These are phyloP conservation scores for Pseudobourletiella spinata DNA, from an alignment of 1,140 invertebrate species.

Conservation along the genomic window DNA sequence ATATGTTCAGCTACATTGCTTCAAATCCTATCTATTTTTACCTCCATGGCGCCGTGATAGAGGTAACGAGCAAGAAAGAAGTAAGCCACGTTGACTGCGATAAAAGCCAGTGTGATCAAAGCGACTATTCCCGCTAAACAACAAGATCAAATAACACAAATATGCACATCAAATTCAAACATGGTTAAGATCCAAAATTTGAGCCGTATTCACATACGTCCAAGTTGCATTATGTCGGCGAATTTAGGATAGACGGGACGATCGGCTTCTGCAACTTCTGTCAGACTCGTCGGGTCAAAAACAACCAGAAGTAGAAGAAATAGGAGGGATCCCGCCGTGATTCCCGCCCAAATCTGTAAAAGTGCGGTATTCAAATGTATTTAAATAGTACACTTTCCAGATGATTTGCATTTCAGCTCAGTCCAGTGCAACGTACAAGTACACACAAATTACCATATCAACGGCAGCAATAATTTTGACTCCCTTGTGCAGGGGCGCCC, in stretches of 20 bases:
- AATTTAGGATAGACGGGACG: not conserved
- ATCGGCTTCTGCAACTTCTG: not conserved
- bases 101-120: not conserved
- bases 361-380: no score
- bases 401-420: no score
- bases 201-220: not conserved
- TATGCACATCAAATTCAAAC: not conserved
- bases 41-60: not conserved
- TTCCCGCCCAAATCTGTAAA: not conserved
- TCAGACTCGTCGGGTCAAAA: not conserved
- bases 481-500: not conserved
- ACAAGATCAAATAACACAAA: not conserved
- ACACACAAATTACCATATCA: constrained; percentile 3
- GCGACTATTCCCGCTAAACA: not conserved
- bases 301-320: not conserved
- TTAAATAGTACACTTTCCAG: no score
- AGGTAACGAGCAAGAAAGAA: not conserved
- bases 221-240: not conserved
- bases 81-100: not conserved
- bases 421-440: no score
- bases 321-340: not conserved
- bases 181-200: not conserved
- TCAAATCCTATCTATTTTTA: not conserved
- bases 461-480: not conserved
- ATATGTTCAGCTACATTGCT: not conserved